Evolutionary conservation across 1,140 invertebrate species (phyloP), one percentile per base, ranked within the genome.

Genomic region (Atopsyche davidsoni): DNA sequence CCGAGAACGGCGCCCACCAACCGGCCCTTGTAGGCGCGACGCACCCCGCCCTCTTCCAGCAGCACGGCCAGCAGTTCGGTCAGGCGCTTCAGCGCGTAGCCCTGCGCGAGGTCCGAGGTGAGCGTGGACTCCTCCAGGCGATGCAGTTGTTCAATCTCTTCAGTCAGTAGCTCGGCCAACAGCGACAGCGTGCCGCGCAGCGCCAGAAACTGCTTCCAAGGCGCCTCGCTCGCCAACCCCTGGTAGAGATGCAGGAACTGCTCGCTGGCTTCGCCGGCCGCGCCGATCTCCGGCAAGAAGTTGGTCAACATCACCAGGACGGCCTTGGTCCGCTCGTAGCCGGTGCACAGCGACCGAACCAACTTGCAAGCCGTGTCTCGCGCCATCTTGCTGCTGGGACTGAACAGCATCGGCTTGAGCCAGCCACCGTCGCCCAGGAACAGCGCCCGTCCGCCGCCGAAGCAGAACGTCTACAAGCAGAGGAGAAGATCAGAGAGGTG

Each of bases 181-280:
- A 88, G 81, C 2, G 83, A 77, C 22, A 97, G 76, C 0, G 96
- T 85, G 0, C 93, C 92, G 55, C 81, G 83, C 28, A 93, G 76
- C 50, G 92, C 89, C 36, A 97, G 72, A 69, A 95, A 96, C 64
- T 93, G 90, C 59, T 93, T 92, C 90, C 92, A 96, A 14, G 90
- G 89, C 0, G 82, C 76, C 44, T 89, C 83, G 9, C 82, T 77
- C 42, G 94, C 87, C 14, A 97, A 71, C 59, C 76, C 72, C 64
- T 93, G 87, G 68, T 93, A 96, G 0, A 95, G 67, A 4, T 81
- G 76, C 10, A 95, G 75, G 63, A 94, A 98, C 64, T 98, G 92
- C n/a, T 86, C 84, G 48, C 91, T 89, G 59, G 85, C 87, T 67
- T 96, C 92, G 2, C 94, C 94, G 10, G 89, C 88, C 0, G 72